Evolutionary conservation across 2,797 vertebrate genomes (phyloP), one percentile per base, ranked within the genome.

Genomic region (Semaprochilodus insignis): DNA sequence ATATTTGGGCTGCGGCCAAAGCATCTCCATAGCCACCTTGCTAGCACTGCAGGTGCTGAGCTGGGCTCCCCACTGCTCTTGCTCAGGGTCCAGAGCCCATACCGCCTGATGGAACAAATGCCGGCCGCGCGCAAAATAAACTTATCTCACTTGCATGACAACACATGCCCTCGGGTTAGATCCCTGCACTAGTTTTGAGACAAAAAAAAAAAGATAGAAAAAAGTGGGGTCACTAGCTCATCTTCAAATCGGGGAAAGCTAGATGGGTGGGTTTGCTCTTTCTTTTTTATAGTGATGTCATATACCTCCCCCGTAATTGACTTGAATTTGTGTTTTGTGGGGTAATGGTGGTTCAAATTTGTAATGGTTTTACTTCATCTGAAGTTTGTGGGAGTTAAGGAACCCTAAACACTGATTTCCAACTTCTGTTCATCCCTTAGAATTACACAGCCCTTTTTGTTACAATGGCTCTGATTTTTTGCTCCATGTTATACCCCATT

Each of bases 141-240:
- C 96, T 96, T 97, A 96, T 97, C 96, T 97, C 93, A 96, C 96
- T 97, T 96, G 95, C 95, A 95, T 96, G 96, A 97, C 96, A 97
- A 97, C 95, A 94, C 93, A 89, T 95, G 92, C 94, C 96, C 95
- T 95, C 93, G 48, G 94, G 96, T 95, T 93, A 93, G 89, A 90
- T 91, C 92, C 89, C 93, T 95, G 95, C 91, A 94, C 95, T 94
- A 94, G 91, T 92, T 94, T 92, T 89, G 89, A 91, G 91, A n/a
- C n/a, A n/a, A n/a, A n/a, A 31, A 65, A 65, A 57, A 55, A 17
- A 44, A 44, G 8, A 44, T 2, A 4, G 8, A 91, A 91, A 88
- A 87, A 89, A 91, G 90, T 85, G 72, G 90, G 92, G 93, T 94
- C 92, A 93, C 81, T 70, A 84, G 88, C 89, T 91, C 89, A 81